Base-by-base conservation (phyloP, 2,888 invertebrate genomes). In the Drosophila antonietae region DNA sequence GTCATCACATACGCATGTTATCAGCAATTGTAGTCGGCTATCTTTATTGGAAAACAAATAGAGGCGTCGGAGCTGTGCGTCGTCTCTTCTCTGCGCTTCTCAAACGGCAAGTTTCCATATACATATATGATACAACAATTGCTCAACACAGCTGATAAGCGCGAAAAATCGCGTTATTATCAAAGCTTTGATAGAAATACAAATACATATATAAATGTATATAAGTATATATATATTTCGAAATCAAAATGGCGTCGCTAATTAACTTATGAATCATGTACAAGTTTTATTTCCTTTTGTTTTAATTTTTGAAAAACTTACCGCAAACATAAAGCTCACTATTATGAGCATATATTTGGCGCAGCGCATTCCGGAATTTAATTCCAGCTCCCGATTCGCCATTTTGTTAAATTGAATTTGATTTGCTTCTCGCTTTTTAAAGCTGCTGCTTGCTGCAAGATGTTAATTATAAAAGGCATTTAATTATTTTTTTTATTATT, bases 301-400 rank as follows among this genome's bases (percentile, higher is more conserved):
- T 47, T 1, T 23, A 23, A n/a, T 4, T 12, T 33, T 14, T 8
- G 3, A 2, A 56, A 49, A 86, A 95, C 96, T 95, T 92, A 96
- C 96, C 93, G 96, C 95, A 93, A 96, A 96, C 91, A 96, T 95
- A 33, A 96, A 94, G 91, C 96, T 96, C 83, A 96, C 95, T 81
- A 95, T 94, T 86, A 96, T 94, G 77, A 97, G 93, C 93, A 96
- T 94, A 89, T 96, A 96, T 92, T 96, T 96, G 68, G 96, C 95
- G 90, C 95, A 94, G 91, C 93, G 95, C 95, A 96, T 96, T 82
- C 96, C 96, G 33, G 95, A 93, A 91, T 95, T 95, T 68, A 94
- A 89, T 79, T 93, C 90, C 61, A 92, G 82, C 71, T 92, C 92
- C 60, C 88, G 80, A 69, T 72, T 83, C 44, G 78, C 80, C 79